These are phyloP conservation scores for Pecten maximus DNA, from an alignment of 2,888 invertebrate genomes.

Conservation along the genomic window DNA sequence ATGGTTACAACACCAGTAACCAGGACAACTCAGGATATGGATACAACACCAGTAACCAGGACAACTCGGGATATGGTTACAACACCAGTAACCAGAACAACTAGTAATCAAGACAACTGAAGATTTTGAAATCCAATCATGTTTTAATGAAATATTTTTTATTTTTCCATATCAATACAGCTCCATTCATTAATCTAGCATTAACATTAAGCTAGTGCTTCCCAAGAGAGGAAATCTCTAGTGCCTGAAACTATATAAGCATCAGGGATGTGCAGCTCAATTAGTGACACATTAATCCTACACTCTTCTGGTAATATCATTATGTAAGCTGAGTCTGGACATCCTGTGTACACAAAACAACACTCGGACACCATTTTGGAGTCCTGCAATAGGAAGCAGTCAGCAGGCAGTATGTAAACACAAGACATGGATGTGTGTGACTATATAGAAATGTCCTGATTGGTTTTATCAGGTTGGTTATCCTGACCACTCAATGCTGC, in stretches of 20 bases:
- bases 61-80: no score
- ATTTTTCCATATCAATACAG: no score
- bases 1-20: no score
- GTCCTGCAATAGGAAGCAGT: not conserved
- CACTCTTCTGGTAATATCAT: not conserved
- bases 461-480: not conserved
- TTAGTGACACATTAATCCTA: not conserved
- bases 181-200: not conserved
- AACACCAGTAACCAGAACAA: no score
- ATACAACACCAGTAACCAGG: no score
- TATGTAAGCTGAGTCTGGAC: not conserved
- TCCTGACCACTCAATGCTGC: not conserved
- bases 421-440: not conserved
- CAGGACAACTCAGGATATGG: no score
- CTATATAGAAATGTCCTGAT: not conserved
- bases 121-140: no score
- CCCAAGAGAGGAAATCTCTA: not conserved
- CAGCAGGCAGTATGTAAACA: not conserved
- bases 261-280: not conserved
- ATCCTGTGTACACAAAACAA: not conserved
- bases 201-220: not conserved
- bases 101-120: no score
- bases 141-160: no score
- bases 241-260: no score
- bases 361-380: not conserved